Conservation (phyloP, 2,113 vertebrate species). For the Microcebus ravelobensis region DNA sequence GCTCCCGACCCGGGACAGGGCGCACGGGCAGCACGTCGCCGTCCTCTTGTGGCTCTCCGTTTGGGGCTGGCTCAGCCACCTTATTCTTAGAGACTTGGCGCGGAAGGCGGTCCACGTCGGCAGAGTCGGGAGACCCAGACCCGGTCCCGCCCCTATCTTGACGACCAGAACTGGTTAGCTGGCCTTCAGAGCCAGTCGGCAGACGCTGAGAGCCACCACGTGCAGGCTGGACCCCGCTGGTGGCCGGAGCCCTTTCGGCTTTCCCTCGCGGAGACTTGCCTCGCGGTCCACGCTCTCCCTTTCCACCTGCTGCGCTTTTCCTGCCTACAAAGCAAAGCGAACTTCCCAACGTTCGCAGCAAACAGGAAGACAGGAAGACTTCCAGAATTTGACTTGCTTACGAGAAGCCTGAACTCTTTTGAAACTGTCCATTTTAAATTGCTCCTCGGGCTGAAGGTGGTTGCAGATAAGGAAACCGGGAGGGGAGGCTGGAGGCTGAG, state of each 20-base stretch:
- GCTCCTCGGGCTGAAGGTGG: background rate
- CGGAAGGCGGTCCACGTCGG: background rate
- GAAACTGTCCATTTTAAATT: background rate
- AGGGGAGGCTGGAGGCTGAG: background rate
- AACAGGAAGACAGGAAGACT: conserved; percentile 40
- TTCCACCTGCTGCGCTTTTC: background rate
- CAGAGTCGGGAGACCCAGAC: background rate
- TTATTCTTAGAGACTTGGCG: background rate
- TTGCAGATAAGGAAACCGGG: background rate
- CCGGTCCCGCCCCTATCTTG: background rate
- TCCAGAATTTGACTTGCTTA: background rate
- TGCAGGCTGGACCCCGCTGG: background rate
- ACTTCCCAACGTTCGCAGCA: background rate
- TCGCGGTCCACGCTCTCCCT: background rate
- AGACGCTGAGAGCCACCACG: too few species aligned
- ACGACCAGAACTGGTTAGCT: too few species aligned
- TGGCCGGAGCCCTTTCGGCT: background rate
- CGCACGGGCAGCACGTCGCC: fast-evolving
- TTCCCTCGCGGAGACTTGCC: background rate
- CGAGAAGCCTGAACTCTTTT: conserved; percentile 17
- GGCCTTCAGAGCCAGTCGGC: background rate
- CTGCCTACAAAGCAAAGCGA: background rate
- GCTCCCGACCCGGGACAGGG: fast-evolving
- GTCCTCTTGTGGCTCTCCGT: background rate
- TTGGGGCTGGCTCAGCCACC: too few species aligned